Evolutionary conservation across 1,140 invertebrate genomes (phyloP), one percentile per base, ranked within the genome.

Genomic region (Drosophila neocordata): DNA sequence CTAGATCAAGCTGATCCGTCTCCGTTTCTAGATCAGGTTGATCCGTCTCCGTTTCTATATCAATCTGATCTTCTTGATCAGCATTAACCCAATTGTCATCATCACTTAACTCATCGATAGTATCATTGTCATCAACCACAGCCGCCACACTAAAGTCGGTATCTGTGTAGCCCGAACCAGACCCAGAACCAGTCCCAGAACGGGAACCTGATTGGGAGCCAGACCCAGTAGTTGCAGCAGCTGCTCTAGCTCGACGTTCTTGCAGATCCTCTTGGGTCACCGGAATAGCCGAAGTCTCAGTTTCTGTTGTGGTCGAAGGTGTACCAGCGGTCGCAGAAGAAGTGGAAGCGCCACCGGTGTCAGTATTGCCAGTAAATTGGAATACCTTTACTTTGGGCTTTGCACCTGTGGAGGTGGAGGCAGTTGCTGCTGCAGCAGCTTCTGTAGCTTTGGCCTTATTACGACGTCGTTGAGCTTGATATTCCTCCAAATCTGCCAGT

Each of bases 81-180:
- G 81, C 31, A 31, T 85, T 82, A 24, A 78, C 70, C 81, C 81
- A 85, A 56, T 85, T 76, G 51, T 85, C 81, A 18, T 85, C 81
- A 18, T 85, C 81, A 37, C 81, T 85, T n/a, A 85, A 64, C 27
- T 85, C 81, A 22, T 73, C 81, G 6, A 82, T 65, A 27, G 81
- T 87, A 38, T 85, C 82, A 38, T 65, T 79, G 4, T 87, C 82
- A 64, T 87, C 83, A 9, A 37, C 63, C 0, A 85, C 74, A 38
- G 83, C 82, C 3, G 61, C 71, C 6, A 87, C 75, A 34, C 83
- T 85, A 1, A 69, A 67, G 12, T 75, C 74, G 3, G 81, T 78
- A 22, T 85, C 82, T 7, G 78, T 82, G n/a, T 78, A 87, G 1
- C 73, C 73, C 0, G 81, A 83, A 13, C 53, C 78, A 2, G 65